phyloP scores from a whole-genome alignment of 1,140 invertebrate genomes.

The Lepidurus packardi region DNA sequence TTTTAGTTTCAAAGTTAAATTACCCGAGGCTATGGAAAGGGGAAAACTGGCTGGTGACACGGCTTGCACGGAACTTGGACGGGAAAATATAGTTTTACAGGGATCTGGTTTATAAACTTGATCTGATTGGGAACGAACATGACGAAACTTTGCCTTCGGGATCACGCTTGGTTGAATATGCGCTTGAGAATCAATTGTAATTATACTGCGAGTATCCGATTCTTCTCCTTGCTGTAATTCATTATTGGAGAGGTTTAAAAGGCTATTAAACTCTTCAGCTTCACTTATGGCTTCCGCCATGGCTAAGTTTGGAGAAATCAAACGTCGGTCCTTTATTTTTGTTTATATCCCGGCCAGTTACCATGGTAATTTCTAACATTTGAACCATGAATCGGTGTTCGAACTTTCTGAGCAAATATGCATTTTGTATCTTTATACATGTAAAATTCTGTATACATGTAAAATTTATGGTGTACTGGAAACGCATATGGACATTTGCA shows the following conservation, averaged over 20 bases:
- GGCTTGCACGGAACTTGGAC: background rate
- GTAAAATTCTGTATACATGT: too few species aligned
- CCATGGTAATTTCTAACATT: too few species aligned
- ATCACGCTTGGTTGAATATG: background rate
- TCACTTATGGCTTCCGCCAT: background rate
- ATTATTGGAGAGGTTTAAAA: background rate
- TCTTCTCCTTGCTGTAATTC: background rate
- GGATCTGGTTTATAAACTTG: background rate
- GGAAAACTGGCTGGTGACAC: background rate
- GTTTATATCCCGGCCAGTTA: background rate
- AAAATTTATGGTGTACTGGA: too few species aligned
- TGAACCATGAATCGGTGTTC: too few species aligned
- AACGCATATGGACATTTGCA: too few species aligned
- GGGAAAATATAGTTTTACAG: background rate
- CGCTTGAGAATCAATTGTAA: background rate
- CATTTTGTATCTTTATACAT: too few species aligned
- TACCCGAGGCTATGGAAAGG: background rate
- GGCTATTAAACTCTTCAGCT: background rate
- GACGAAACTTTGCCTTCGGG: background rate
- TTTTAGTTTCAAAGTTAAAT: background rate
- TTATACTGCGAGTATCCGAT: background rate
- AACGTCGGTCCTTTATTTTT: background rate
- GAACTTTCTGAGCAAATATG: too few species aligned
- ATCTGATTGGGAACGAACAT: slow-evolving; percentile 33
- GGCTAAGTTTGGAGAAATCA: background rate